Conservation (phyloP, 2,888 invertebrate genomes). For the Dasysyrphus tricinctus region DNA sequence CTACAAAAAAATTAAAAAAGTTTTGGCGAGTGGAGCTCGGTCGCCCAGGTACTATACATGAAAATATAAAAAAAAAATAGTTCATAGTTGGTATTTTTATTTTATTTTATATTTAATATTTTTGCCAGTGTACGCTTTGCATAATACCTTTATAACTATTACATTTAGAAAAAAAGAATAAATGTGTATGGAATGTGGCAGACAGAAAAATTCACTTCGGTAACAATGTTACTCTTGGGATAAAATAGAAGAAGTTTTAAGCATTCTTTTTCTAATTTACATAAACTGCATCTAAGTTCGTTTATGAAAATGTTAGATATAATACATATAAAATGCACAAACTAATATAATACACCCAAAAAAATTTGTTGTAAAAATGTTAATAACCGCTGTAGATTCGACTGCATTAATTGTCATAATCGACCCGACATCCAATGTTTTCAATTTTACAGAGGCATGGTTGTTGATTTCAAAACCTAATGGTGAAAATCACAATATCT, state of each 20-base stretch:
- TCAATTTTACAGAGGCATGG: no score
- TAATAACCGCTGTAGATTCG: no score
- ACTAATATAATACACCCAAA: background rate
- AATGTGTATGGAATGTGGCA: conserved; percentile 32
- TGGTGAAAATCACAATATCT: no score
- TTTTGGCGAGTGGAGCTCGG: no score
- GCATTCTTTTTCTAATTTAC: conserved; percentile 15
- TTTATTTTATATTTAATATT: background rate
- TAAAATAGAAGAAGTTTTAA: background rate
- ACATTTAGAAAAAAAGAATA: background rate
- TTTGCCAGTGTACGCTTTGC: background rate
- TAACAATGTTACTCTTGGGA: background rate
- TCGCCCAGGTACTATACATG: no score
- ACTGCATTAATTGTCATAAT: no score
- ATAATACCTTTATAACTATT: background rate
- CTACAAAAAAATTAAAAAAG: no score
- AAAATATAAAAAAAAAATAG: no score
- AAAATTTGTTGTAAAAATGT: no score
- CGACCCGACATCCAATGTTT: no score
- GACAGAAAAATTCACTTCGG: conserved; percentile 40
- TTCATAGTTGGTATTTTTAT: no score
- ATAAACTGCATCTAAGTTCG: conserved; percentile 27
- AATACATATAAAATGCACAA: background rate
- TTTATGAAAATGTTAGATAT: background rate
- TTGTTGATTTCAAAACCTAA: no score